Evolutionary conservation across 2,888 invertebrate species (phyloP), one percentile per base, ranked within the genome.

Genomic region (Troides helena): DNA sequence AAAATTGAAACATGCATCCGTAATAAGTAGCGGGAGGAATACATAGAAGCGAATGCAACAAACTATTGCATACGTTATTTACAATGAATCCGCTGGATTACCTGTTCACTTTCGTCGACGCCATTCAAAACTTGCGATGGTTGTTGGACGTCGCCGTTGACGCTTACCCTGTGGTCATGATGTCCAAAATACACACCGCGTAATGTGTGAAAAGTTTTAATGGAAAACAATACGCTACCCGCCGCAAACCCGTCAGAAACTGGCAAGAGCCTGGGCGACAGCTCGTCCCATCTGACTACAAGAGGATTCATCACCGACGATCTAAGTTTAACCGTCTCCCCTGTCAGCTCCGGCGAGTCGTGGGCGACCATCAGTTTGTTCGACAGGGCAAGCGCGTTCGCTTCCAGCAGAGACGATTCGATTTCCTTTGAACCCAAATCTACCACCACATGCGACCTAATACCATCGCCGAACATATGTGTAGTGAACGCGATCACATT

Each of bases 71-170:
- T 5, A 57, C 39, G 17, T 12, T 43, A 25, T 62, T 12, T 61
- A 69, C 23, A 57, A 91, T 92, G 91, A 82, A 89, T 74, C 89
- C 87, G 1, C 68, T 88, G 1, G 77, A 80, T 39, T 85, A 81
- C 69, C 73, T 91, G 6, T 78, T 82, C 17, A 79, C 75, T 8
- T 74, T 89, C 43, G 75, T 89, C 10, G 79, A 77, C 46, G 84
- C 84, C 4, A 74, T 90, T n/a, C 84, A 85, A 71, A 83, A 87
- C 65, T 89, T 89, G 71, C 76, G 87, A 50, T 91, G 90, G 90
- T 76, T 91, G 1, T 62, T 89, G n/a, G 86, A 89, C 21, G 76
- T 86, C 17, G 91, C 89, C 4, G 81, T 82, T 30, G 86, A 86
- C 61, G 84, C 83, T 73, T 91, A 91, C 65, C 92, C 90, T 0